Conservation (phyloP, 2,888 invertebrate species). For the Cyclophora albipunctata region DNA sequence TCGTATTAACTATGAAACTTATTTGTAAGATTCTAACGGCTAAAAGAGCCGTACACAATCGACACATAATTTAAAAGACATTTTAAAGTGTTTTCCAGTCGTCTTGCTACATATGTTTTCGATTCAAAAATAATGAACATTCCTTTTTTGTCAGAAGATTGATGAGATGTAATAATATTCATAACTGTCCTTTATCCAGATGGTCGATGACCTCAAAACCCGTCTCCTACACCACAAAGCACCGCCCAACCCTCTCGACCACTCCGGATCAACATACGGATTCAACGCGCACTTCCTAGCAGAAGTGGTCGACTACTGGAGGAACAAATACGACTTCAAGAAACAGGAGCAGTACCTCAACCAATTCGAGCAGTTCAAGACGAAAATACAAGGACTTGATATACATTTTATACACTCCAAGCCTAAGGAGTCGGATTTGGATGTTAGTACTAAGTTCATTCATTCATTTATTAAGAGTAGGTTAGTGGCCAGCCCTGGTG, state of each 20-base stretch:
- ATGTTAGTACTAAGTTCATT: slow-evolving; percentile 29
- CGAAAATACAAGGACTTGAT: slow-evolving; percentile 82
- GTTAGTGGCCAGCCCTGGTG: too few species aligned
- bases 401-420: slow-evolving; percentile 85
- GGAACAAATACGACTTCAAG: slow-evolving; percentile 78
- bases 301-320: slow-evolving; percentile 86
- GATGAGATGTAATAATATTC: too few species aligned
- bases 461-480: too few species aligned
- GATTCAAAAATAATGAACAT: too few species aligned
- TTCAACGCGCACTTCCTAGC: slow-evolving; percentile 82
- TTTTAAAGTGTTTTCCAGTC: too few species aligned
- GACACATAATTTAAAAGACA: too few species aligned
- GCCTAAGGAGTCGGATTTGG: slow-evolving; percentile 51
- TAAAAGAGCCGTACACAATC: neutral
- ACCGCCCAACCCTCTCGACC: slow-evolving; percentile 77
- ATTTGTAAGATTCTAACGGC: neutral
- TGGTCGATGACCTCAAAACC: slow-evolving; percentile 68
- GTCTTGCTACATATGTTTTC: too few species aligned
- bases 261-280: slow-evolving; percentile 85
- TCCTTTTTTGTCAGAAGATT: too few species aligned
- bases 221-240: slow-evolving; percentile 67
- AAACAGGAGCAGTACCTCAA: slow-evolving; percentile 83
- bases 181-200: slow-evolving; percentile 23
- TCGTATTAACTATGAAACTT: too few species aligned
- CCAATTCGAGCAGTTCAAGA: slow-evolving; percentile 82